phyloP scores from a whole-genome alignment of 2,113 vertebrate species.

The Poeciliopsis turrubarensis region DNA sequence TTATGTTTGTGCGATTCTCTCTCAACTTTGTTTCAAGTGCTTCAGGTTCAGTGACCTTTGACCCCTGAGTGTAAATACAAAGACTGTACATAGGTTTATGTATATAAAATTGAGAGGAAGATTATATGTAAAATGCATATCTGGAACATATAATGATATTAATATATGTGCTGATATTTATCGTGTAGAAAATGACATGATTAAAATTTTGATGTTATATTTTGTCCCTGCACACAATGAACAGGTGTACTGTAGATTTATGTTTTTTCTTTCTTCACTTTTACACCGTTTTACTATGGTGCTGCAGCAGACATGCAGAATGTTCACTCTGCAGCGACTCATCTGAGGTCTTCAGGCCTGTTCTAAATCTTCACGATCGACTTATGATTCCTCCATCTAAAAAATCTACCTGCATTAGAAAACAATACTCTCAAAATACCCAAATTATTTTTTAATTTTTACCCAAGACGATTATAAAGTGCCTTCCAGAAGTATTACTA shows the following conservation, averaged over 20 bases:
- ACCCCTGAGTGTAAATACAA: slow-evolving; percentile 77
- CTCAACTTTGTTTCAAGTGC: slow-evolving; percentile 75
- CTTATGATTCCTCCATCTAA: slow-evolving; percentile 10
- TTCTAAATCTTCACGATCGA: slow-evolving; percentile 25
- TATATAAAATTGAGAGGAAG: slow-evolving; percentile 79
- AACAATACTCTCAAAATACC: background rate
- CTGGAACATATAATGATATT: slow-evolving; percentile 75
- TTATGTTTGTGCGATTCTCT: slow-evolving; percentile 62
- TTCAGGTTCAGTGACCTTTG: slow-evolving; percentile 74
- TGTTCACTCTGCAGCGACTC: slow-evolving; percentile 45
- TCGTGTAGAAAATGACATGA: slow-evolving; percentile 77
- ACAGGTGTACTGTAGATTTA: slow-evolving; percentile 72
- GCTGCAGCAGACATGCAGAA: slow-evolving; percentile 63
- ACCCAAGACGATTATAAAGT: background rate
- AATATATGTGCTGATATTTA: slow-evolving; percentile 83
- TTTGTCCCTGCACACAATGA: slow-evolving; percentile 77
- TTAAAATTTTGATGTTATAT: slow-evolving; percentile 73
- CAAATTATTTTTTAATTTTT: background rate
- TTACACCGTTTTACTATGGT: slow-evolving; percentile 65
- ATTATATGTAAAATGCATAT: slow-evolving; percentile 80
- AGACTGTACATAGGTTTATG: slow-evolving; percentile 80
- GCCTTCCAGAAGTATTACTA: background rate
- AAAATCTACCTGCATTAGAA: background rate
- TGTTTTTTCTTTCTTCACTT: slow-evolving; percentile 52
- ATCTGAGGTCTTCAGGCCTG: slow-evolving; percentile 32